These are phyloP conservation scores for Carterocephalus palaemon DNA, from an alignment of 2,888 invertebrate genomes.

Conservation along the genomic window DNA sequence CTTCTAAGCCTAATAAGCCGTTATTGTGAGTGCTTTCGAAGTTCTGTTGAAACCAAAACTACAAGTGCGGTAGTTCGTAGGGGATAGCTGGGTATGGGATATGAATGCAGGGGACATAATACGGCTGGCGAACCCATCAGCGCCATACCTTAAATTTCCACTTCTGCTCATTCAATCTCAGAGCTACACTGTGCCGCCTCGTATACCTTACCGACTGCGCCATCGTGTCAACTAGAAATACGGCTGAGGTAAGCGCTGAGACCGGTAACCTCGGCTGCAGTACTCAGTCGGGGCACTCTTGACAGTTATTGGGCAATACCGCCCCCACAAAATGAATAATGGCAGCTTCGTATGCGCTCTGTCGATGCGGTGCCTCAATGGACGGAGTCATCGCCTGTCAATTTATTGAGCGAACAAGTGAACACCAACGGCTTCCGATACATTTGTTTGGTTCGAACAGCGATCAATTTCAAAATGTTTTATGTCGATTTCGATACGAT, in stretches of 20 bases:
- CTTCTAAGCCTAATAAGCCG: no score
- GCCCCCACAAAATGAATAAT: constrained; percentile 9
- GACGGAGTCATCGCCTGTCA: constrained; percentile 8
- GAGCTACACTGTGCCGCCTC: no score
- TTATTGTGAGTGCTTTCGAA: no score
- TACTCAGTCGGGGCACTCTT: constrained; percentile 6
- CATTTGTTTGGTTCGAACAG: neutral
- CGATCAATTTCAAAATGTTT: no score
- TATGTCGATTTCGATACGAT: neutral
- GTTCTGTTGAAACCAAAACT: no score
- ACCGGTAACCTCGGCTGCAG: constrained; percentile 23
- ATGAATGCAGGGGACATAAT: no score
- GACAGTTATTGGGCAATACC: constrained; percentile 14
- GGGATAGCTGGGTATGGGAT: no score
- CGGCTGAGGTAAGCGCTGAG: constrained; percentile 25
- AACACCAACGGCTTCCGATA: neutral
- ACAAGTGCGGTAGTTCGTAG: no score
- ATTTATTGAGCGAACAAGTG: constrained; percentile 5
- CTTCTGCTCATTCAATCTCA: no score
- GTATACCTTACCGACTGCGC: constrained; percentile 17
- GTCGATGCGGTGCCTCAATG: no score
- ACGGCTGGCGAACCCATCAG: no score
- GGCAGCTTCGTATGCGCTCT: constrained; percentile 17
- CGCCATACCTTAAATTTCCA: no score
- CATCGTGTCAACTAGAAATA: constrained; percentile 28